Percentiles rank a stretch among this genome's conserved stretches.
These are phyloP conservation scores for Azemiops feae DNA, from an alignment of 2,113 vertebrate species.

Conservation along the genomic window DNA sequence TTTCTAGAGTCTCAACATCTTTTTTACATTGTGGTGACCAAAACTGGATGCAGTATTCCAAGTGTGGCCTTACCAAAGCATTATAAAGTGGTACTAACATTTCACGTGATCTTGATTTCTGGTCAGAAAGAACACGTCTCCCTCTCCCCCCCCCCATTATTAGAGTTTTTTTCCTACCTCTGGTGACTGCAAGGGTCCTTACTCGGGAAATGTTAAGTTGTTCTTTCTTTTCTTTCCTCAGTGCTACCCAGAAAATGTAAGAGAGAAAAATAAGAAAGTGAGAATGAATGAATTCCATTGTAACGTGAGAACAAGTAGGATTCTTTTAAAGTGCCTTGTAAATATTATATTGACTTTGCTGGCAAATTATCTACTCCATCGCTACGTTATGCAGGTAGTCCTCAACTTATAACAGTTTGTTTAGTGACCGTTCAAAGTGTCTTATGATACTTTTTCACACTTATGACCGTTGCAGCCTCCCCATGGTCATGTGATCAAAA, in stretches of 20 bases:
- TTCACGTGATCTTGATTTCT: too few species aligned
- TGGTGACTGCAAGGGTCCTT: conserved; percentile 1
- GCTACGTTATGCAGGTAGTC: neutral
- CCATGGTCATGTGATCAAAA: neutral
- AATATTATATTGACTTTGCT: neutral
- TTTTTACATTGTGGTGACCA: too few species aligned
- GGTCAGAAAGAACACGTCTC: neutral
- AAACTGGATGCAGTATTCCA: too few species aligned
- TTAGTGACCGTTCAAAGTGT: neutral
- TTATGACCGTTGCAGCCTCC: neutral
- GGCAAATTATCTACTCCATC: neutral
- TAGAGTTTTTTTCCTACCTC: conserved; percentile 54
- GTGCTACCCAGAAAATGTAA: conserved; percentile 32
- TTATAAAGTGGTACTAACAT: too few species aligned
- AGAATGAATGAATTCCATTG: neutral
- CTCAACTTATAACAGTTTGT: neutral
- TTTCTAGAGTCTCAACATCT: too few species aligned
- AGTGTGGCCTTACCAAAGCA: too few species aligned
- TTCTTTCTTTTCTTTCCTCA: neutral
- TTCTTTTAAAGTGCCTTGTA: neutral
- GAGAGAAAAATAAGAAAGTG: neutral
- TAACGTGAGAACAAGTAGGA: neutral
- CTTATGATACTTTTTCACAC: neutral
- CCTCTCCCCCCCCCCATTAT: neutral
- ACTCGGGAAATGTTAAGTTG: neutral